Base-by-base conservation (phyloP, 2,888 invertebrate species). In the Agonopterix heracliana region DNA sequence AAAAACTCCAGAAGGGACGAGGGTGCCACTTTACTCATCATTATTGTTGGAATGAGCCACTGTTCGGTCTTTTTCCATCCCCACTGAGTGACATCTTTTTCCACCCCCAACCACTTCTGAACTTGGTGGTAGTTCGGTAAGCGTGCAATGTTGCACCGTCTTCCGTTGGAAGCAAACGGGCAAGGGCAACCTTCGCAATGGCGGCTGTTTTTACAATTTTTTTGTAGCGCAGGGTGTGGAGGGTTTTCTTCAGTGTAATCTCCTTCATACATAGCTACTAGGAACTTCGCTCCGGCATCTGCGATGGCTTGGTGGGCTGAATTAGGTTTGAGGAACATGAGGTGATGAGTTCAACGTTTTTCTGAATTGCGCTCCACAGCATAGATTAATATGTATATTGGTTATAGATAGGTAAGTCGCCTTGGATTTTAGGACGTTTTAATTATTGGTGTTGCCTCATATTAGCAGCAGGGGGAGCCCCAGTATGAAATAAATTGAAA, bases 121-220 rank as follows among this genome's bases (percentile, higher is more conserved):
- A 46, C 34, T 35, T 46, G 46, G 46, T 46, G 46, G 46, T 46
- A 17, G 46, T 46, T 46, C 41, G 41, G 11, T 41, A 46, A 35
- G 46, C n/a, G 35, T 46, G 41, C 14, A 35, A 5, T 3, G 41
- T 35, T 41, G 46, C 41, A 41, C 35, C 41, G 7, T 46, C 46
- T 46, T 46, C 41, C 8, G 46, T 46, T 40, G 46, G 46, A 4
- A 41, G 46, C 41, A 46, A 3, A 46, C 41, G 41, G 14, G 46
- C 41, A 11, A 41, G 46, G 41, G 26, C 41, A 46, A 46, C 41
- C 41, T 46, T 46, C n/a, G 17, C 46, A 35, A 5, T 12, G 41
- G 46, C 46, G 35, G 17, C 46, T 41, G 41, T 45, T 45, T 45
- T 26, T 45, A 45, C 40, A 34, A 26, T 34, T 5, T 34, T 10